A percentile compares a stretch with the other conserved stretches of the same genome.
Evolutionary conservation across 2,888 invertebrate genomes (phyloP).

Genomic region (Nyleta sp.): DNA sequence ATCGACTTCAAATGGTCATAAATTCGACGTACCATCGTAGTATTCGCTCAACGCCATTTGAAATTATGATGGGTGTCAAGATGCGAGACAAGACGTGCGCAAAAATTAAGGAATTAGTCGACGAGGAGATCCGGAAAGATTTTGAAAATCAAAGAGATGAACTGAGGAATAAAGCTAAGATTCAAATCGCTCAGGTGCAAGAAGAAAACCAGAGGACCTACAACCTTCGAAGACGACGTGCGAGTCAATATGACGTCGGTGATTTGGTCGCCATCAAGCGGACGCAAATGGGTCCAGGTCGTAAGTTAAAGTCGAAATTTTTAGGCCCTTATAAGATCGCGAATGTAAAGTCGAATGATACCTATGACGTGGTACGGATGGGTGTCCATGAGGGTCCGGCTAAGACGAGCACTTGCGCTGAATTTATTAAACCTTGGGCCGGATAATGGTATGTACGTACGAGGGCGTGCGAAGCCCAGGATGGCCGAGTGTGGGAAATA

Average conservation of each 20-base stretch:
- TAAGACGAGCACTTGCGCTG: not conserved
- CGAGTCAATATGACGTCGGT: slow-evolving; percentile 56
- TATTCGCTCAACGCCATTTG: slow-evolving; percentile 45
- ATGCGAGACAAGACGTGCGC: slow-evolving; percentile 14
- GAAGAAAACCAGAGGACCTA: slow-evolving; percentile 57
- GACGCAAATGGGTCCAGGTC: slow-evolving; percentile 32
- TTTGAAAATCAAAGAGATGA: not conserved
- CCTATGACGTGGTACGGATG: slow-evolving; percentile 21
- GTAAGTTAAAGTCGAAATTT: slow-evolving; percentile 69
- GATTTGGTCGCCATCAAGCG: slow-evolving; percentile 75
- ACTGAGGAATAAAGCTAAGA: slow-evolving; percentile 33
- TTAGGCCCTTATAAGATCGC: slow-evolving; percentile 41
- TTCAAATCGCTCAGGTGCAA: slow-evolving; percentile 54
- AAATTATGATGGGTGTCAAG: slow-evolving; percentile 20
- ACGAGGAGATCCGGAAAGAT: not conserved
- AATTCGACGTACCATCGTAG: slow-evolving; percentile 47
- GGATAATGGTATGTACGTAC: too few species aligned
- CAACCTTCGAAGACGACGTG: slow-evolving; percentile 6
- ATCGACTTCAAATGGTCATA: slow-evolving; percentile 17
- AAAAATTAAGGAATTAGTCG: not conserved
- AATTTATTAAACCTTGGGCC: not conserved
- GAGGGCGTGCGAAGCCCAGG: not conserved
- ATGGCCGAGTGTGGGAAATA: slow-evolving; percentile 1
- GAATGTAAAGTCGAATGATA: slow-evolving; percentile 26
- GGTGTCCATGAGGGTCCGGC: slow-evolving; percentile 23